A percentile compares a stretch with the other conserved stretches of the same genome.
Conservation (phyloP, 2,797 vertebrate species). For the Pipistrellus kuhlii region DNA sequence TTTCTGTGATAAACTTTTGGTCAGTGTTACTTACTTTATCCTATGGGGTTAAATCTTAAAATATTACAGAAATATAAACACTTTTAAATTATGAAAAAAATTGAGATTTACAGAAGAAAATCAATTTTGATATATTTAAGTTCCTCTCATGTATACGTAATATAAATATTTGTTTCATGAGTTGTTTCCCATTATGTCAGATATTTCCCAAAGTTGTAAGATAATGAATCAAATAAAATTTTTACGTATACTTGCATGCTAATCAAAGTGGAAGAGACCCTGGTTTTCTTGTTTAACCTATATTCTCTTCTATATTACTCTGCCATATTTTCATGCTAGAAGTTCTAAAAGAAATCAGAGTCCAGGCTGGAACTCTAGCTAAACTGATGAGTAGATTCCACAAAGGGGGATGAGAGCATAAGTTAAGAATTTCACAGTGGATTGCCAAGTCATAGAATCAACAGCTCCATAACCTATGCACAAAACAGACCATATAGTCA, state of each 20-base stretch:
- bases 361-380: not conserved
- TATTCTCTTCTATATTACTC: not conserved
- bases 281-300: not conserved
- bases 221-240: conserved; percentile 14
- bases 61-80: conserved; percentile 9
- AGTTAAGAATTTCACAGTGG: not conserved
- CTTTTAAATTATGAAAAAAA: conserved; percentile 22
- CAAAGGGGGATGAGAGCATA: not conserved
- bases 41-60: conserved; percentile 51
- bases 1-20: conserved; percentile 55
- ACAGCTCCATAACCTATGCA: not conserved
- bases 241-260: not conserved
- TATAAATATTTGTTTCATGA: conserved; percentile 20
- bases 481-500: not conserved
- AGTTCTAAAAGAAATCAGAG: conserved; percentile 46
- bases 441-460: conserved; percentile 29
- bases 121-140: conserved; percentile 29
- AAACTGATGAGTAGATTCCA: conserved; percentile 25
- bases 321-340: conserved; percentile 3
- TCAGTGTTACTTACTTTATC: not conserved
- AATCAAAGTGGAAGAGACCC: conserved; percentile 26
- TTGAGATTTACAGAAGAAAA: not conserved
- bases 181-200: conserved; percentile 43
- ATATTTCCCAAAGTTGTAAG: conserved; percentile 12
- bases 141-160: not conserved